A percentile compares a stretch with the other conserved stretches of the same genome.
phyloP scores from a whole-genome alignment of 2,797 vertebrate species.

The Perodicticus potto region DNA sequence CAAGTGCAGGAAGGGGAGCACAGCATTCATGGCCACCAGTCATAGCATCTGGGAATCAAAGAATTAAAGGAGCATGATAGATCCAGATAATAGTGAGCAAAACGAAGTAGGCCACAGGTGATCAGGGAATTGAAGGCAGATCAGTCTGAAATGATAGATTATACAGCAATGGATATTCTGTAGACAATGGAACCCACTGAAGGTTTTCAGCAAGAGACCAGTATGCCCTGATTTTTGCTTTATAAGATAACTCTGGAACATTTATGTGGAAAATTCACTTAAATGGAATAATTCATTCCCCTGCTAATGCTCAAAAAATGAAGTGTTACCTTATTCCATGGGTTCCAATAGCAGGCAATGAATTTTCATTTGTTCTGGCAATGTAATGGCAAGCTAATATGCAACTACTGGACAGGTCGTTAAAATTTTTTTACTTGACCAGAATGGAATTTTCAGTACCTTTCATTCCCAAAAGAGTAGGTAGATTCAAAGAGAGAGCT shows the following conservation, averaged over 20 bases:
- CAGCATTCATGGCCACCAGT: background rate
- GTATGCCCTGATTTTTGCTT: constrained; percentile 14
- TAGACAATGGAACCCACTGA: constrained; percentile 18
- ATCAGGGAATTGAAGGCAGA: background rate
- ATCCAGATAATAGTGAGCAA: background rate
- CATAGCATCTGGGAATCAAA: background rate
- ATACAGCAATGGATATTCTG: background rate
- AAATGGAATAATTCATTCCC: constrained; percentile 43
- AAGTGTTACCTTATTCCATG: constrained; percentile 65
- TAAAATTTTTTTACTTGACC: constrained; percentile 66
- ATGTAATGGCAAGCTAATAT: constrained; percentile 30
- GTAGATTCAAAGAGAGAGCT: constrained; percentile 43
- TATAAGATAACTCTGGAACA: constrained; percentile 38
- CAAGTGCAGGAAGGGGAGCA: background rate
- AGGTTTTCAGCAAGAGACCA: constrained; percentile 31
- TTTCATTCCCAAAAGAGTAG: constrained; percentile 43
- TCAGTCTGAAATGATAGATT: background rate
- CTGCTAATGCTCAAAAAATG: constrained; percentile 40
- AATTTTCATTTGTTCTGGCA: constrained; percentile 78
- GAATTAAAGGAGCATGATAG: background rate
- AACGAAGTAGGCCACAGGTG: background rate
- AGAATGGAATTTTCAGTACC: constrained; percentile 59
- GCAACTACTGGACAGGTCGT: constrained; percentile 63
- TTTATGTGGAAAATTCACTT: constrained; percentile 64
- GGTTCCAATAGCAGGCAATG: constrained; percentile 62